Base-by-base conservation (phyloP, 2,888 invertebrate genomes). In the Ashinkailepas kermadecensis region DNA sequence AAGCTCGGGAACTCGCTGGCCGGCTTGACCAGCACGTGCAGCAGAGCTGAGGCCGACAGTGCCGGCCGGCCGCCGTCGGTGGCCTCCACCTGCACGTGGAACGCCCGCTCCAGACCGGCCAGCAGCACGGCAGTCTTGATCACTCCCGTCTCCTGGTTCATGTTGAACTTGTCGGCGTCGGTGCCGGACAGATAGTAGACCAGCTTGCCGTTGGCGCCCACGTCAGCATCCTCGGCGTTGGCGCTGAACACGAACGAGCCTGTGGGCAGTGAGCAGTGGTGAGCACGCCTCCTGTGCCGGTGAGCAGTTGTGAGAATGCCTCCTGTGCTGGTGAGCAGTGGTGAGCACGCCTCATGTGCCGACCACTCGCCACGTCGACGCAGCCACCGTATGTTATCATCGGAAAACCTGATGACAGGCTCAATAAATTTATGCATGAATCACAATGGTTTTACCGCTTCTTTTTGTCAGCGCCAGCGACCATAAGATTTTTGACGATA, bases 181-280 rank as follows among this genome's bases (percentile, higher is more conserved):
- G 92, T 91, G 0, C 95, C 95, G 83, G 91, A 91, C 11, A 97
- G 89, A 81, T 90, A 91, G 87, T 97, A 97, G 0, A 90, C 88
- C 81, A 97, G 92, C 86, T 92, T 91, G 81, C 95, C 93, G 87
- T 97, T 97, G 0, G 90, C 88, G 0, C 93, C 95, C 82, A 92
- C 91, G 87, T 97, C 97, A 83, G 90, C 90, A 87, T 97, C 97
- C 11, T 90, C 89, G 0, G 97, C 97, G 87, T 92, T 93, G 0
- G 95, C 94, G 13, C 97, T 97, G 86, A 95, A 94, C 56, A 97
- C 94, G 88, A 97, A 97, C 85, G 95, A 88, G 80, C 90, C 91
- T 84, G 82, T 23, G 59, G 81, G 4, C 39, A 39, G 39, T 4
- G 39, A 25, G 23, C 25, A 81, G 11, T 6, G 13, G 15, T 9